Base-by-base conservation (phyloP, 2,113 vertebrate genomes). In the Pollachius pollachius region DNA sequence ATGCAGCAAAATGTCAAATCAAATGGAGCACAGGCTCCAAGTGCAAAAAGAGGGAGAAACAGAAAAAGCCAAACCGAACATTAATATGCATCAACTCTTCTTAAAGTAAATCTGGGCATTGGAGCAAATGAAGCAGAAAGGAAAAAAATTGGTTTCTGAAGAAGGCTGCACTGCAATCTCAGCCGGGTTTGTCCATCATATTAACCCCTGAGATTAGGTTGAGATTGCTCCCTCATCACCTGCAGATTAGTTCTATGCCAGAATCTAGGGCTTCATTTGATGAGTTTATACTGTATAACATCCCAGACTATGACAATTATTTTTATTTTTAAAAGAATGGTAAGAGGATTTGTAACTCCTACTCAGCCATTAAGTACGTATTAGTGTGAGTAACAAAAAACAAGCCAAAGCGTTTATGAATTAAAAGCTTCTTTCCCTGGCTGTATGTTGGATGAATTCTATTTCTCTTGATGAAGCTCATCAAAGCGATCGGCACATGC, bases 181-280 rank as follows among this genome's bases (percentile, higher is more conserved):
- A 72, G 72, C 80, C 61, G 80, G 80, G 85, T 85, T 88, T 88
- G 77, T 85, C 80, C 77, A 89, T 81, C 84, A 81, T 82, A 86
- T 89, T 87, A 87, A 85, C 72, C 81, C 84, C 68, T 79, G 78
- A 88, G 23, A 25, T 25, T 89, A 86, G 72, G 69, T 89, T 68
- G 73, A 80, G 78, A 83, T 82, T 63, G 69, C 70, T 75, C 80
- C 70, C 66, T 64, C 64, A 72, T 68, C 61, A 72, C 71, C 61
- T 68, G 75, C 70, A 82, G 67, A 79, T 81, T 64, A 73, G 77
- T 88, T 84, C 79, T 58, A 66, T 69, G 61, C 62, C 25, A 0
- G 1, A 67, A 67, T 27, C 67, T 61, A 83, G 84, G 67, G 61
- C 30, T 48, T 69, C 34, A 27, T 72, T 80, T 62, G 52, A 68